Base-by-base conservation (phyloP, 1,140 invertebrate genomes). In the Papilio dardanus region DNA sequence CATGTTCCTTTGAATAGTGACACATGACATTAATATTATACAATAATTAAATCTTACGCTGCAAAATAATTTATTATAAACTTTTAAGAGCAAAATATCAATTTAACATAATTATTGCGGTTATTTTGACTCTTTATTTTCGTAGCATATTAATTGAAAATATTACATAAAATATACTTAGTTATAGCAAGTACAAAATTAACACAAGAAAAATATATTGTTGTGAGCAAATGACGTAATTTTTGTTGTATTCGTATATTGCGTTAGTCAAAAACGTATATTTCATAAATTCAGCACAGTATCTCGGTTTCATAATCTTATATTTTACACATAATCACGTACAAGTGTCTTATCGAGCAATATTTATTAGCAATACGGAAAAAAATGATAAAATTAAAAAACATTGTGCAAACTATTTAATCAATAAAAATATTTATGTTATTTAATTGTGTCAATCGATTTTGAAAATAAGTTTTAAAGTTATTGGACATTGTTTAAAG, bases 201-300 rank as follows among this genome's bases (percentile, higher is more conserved):
- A 24, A 54, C 50, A 24, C 21, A 54, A 54, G 24, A 54, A 54
- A 2, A 54, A 54, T 12, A 24, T 24, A 3, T 54, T 8, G 21
- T 54, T 24, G 19, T 54, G 21, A 54, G 24, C 8, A 54, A 8
- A 12, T 54, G 19, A 24, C 5, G 50, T 21, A 54, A 24, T 14
- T 54, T 54, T 54, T 24, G 21, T n/a, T n/a, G 2, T 54, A 54
- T 24, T 54, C 24, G 7, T 54, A 54, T 0, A 54, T 54, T 24
- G 24, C 7, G 2, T 54, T 54, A 54, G 66, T 35, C 66, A 68
- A 68, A 68, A 68, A 68, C 33, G n/a, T 24, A 37, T n/a, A n/a
- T 68, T 68, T 68, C 66, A 68, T 68, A 37, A 33, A 37, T 68
- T 67, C 30, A n/a, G 30, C 33, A 68, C 16, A 37, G 7, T 66